Base-by-base conservation (phyloP, 2,888 invertebrate genomes). In the Nyleta sp. region DNA sequence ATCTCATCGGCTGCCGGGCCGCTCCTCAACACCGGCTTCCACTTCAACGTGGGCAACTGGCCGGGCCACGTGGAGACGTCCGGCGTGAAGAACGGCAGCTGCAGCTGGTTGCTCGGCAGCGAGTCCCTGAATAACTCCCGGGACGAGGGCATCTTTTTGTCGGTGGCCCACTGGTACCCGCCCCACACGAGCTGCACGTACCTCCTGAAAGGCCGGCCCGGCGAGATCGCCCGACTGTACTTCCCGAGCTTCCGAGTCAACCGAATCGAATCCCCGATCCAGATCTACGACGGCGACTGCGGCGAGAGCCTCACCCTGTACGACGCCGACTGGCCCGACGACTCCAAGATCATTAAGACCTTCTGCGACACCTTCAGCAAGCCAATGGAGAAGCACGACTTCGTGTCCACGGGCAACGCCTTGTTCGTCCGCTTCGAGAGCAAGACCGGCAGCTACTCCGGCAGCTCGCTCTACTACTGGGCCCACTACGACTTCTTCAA, bases 41-140 rank as follows among this genome's bases (percentile, higher is more conserved):
- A 97, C 91, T 97, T 98, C 92, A 97, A 97, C 91, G 97, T 97
- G 57, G 97, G 97, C 81, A 97, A 96, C 91, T 97, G 97, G 97
- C 97, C 97, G 0, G 97, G 97, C 0, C 96, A 97, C 91, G 96
- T 97, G 55, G 96, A 97, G 87, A 96, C 97, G 0, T 96, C 96
- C 0, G 97, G 97, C 0, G 95, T 95, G 31, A 94, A 95, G 82
- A 96, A 96, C 77, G 96, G 97, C 4, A 95, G 95, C 50, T 97
- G 97, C 87, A 96, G 97, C 90, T 97, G 97, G 97, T 91, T 96
- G 57, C 92, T 97, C 52, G 96, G 95, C 64, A 96, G 96, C 53
- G 95, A 96, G 84, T 95, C 95, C 35, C 91, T 97, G 1, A 77
- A 71, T 18, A 93, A 94, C 87, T 95, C 94, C 53, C 95, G 96